phyloP scores from a whole-genome alignment of 2,888 invertebrate genomes.

The Cosmia pyralina region DNA sequence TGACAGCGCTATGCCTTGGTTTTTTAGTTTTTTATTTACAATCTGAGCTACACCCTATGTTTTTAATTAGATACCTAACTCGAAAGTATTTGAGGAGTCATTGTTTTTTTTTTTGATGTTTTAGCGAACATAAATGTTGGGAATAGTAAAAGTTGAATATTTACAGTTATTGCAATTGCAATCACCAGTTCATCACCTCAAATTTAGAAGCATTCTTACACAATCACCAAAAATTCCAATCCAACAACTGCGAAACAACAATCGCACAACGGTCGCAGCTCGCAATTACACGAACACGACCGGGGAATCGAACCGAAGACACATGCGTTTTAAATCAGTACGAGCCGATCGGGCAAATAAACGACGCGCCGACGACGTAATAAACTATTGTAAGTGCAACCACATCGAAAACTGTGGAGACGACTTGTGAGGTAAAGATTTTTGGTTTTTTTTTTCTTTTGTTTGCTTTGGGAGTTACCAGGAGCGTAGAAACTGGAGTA shows the following conservation, averaged over 20 bases:
- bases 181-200: not conserved
- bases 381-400: conserved; percentile 83
- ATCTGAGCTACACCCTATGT: too few species aligned
- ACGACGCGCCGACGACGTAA: conserved; percentile 81
- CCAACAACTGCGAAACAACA: conserved; percentile 21
- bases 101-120: too few species aligned
- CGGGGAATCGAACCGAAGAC: conserved; percentile 84
- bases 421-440: conserved; percentile 30
- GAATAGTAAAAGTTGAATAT: too few species aligned
- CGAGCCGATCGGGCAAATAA: conserved; percentile 84
- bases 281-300: conserved; percentile 52
- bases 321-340: conserved; percentile 86
- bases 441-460: not conserved
- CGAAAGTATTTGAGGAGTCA: too few species aligned
- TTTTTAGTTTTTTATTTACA: too few species aligned
- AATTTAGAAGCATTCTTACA: not conserved
- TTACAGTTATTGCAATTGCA: too few species aligned
- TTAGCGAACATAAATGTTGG: too few species aligned
- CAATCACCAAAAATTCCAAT: not conserved
- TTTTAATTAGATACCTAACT: too few species aligned
- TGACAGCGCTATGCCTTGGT: too few species aligned
- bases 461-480: not conserved
- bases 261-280: conserved; percentile 24
- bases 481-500: too few species aligned
- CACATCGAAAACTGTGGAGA: conserved; percentile 71